Evolutionary conservation across 2,888 invertebrate species (phyloP), one percentile per base, ranked within the genome.

Genomic region (Eupithecia centaureata): DNA sequence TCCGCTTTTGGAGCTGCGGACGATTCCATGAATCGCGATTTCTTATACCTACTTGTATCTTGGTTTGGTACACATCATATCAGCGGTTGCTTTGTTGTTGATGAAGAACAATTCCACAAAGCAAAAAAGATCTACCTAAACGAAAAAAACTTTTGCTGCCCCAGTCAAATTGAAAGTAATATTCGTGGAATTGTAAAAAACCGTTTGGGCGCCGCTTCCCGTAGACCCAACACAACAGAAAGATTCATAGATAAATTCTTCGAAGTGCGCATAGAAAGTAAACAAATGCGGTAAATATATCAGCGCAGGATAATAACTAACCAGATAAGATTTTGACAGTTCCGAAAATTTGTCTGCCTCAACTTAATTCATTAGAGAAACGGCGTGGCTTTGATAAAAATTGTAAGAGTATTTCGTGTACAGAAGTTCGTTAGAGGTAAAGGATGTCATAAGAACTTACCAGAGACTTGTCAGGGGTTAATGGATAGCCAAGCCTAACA

Each of bases 241-340:
- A 63, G 52, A 58, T 68, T 33, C 58, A 59, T 62, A 58, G 47
- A 58, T 27, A 61, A 62, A 54, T 63, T 62, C 67, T 22, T 38
- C 38, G 62, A 67, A 67, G 38, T 58, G 47, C 52, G 58, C n/a
- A 25, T 58, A 57, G 57, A 66, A 61, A 57, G 61, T 47, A 66
- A 59, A 67, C 62, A 59, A 67, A 59, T 66, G 33, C 47, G 27
- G 61, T 66, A 61, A 57, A 61, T 27, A 57, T 67, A 67, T 67
- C 67, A 52, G 61, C 61, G 56, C 2, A 61, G 30, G 61, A 47
- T 47, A 47, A 57, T 57, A 66, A 66, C 56, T 51, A 66, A 61
- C 33, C 27, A 61, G 66, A 61, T 66, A 61, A 57, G 47, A 51
- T 57, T 66, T 52, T 66, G 66, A 61, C 66, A 66, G 57, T 61